Percentiles rank a stretch among this genome's conserved stretches.
Conservation (phyloP, 37 sponge, comb jelly and placozoan genomes). For the Dysidea cf. avara region DNA sequence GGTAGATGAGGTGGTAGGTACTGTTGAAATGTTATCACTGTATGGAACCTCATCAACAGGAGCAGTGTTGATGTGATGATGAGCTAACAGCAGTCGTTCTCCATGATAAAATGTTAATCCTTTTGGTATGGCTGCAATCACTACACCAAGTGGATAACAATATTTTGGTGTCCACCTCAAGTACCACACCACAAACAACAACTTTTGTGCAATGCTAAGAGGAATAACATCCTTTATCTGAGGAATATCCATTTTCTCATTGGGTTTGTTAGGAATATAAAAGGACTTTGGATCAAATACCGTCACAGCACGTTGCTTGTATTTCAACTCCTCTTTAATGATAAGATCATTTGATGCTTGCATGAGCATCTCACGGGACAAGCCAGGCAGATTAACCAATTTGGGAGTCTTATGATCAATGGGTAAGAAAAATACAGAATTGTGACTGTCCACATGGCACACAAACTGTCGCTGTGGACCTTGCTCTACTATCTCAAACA, state of each 20-base stretch:
- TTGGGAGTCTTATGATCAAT: slow-evolving; percentile 44
- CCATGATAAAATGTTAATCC: slow-evolving; percentile 43
- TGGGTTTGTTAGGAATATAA: not conserved
- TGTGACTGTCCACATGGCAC: slow-evolving; percentile 38
- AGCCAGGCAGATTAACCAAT: slow-evolving; percentile 54
- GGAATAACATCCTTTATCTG: slow-evolving; percentile 50
- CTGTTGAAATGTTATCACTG: not conserved
- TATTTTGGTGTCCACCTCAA: slow-evolving; percentile 38
- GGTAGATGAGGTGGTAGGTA: not conserved
- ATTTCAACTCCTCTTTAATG: not conserved
- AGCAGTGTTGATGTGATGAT: slow-evolving; percentile 13
- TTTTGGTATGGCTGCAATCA: slow-evolving; percentile 39
- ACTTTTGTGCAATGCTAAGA: slow-evolving; percentile 27
- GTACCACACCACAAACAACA: slow-evolving; percentile 56
- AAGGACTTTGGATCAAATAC: slow-evolving; percentile 26
- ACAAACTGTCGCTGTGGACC: slow-evolving; percentile 21
- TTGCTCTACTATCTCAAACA: slow-evolving; percentile 23
- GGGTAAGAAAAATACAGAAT: slow-evolving; percentile 52
- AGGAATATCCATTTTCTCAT: slow-evolving; percentile 15
- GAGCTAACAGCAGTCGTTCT: slow-evolving; percentile 27
- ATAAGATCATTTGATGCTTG: not conserved
- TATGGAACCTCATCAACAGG: slow-evolving; percentile 3
- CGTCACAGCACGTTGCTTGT: slow-evolving; percentile 31
- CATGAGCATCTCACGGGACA: slow-evolving; percentile 38
- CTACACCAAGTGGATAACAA: slow-evolving; percentile 44